These are phyloP conservation scores for Poicephalus gulielmi DNA, from an alignment of 2,113 vertebrate species.

Conservation along the genomic window DNA sequence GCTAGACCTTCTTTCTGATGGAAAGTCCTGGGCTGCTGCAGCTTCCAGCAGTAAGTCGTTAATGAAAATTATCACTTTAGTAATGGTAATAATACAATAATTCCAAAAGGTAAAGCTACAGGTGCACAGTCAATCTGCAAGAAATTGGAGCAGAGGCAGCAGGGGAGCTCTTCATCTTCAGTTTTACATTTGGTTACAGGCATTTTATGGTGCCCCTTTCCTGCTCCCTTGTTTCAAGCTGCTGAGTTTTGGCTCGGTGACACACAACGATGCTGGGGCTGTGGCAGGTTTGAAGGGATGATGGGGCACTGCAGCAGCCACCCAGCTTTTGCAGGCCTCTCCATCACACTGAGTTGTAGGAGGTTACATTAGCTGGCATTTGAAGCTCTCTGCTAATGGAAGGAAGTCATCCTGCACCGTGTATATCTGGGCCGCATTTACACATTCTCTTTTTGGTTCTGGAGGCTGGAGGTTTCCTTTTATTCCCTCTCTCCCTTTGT, in stretches of 20 bases:
- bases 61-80: conserved; percentile 31
- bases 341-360: fast-evolving
- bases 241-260: not conserved
- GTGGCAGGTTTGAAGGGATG: fast-evolving
- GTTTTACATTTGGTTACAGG: not conserved
- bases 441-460: not conserved
- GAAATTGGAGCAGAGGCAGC: conserved; percentile 7
- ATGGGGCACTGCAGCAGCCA: not conserved
- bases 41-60: not conserved
- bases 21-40: not conserved
- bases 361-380: fast-evolving
- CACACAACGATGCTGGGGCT: not conserved
- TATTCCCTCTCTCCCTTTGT: not conserved
- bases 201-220: not conserved
- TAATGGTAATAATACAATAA: conserved; percentile 22
- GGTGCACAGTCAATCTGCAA: conserved; percentile 2
- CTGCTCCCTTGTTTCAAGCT: not conserved
- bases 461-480: not conserved
- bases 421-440: conserved; percentile 47
- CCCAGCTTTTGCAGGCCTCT: not conserved
- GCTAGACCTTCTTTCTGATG: not conserved
- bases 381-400: not conserved
- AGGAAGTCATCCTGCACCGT: not conserved
- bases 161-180: not conserved
- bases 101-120: not conserved